Conservation (phyloP, 2,888 invertebrate species). For the Euproctis similis region DNA sequence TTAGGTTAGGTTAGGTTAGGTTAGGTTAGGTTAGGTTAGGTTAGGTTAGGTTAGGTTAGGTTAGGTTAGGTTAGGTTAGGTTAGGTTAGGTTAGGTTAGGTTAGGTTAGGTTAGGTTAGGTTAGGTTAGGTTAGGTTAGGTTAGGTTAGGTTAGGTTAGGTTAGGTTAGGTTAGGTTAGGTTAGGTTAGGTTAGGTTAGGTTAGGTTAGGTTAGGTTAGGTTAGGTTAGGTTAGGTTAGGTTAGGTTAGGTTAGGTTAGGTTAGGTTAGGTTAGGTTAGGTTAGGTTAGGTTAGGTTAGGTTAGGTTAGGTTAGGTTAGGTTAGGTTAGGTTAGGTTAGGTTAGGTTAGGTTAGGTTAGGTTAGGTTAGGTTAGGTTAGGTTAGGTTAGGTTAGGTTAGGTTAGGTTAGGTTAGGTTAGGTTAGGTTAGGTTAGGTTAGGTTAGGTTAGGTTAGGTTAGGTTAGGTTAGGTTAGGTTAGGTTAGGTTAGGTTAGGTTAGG, state of each 20-base stretch:
- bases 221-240: slow-evolving; percentile 1
- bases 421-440: slow-evolving; percentile 1
- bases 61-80: slow-evolving; percentile 1
- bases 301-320: slow-evolving; percentile 1
- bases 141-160: slow-evolving; percentile 1
- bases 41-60: slow-evolving; percentile 1
- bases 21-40: slow-evolving; percentile 2
- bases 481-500: slow-evolving; percentile 1
- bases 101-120: slow-evolving; percentile 1
- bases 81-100: slow-evolving; percentile 1
- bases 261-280: slow-evolving; percentile 1
- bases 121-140: slow-evolving; percentile 1
- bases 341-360: slow-evolving; percentile 1
- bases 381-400: slow-evolving; percentile 1
- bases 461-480: slow-evolving; percentile 1
- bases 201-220: slow-evolving; percentile 1
- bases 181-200: slow-evolving; percentile 1
- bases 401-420: slow-evolving; percentile 1
- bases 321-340: slow-evolving; percentile 1
- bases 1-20: slow-evolving; percentile 1
- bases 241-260: slow-evolving; percentile 1
- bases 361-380: slow-evolving; percentile 1
- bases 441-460: slow-evolving; percentile 1
- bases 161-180: slow-evolving; percentile 1
- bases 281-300: slow-evolving; percentile 1